Percentiles rank a stretch among this genome's conserved stretches.
phyloP scores from a whole-genome alignment of 2,888 invertebrate genomes.

The Nasonovia ribisnigri region DNA sequence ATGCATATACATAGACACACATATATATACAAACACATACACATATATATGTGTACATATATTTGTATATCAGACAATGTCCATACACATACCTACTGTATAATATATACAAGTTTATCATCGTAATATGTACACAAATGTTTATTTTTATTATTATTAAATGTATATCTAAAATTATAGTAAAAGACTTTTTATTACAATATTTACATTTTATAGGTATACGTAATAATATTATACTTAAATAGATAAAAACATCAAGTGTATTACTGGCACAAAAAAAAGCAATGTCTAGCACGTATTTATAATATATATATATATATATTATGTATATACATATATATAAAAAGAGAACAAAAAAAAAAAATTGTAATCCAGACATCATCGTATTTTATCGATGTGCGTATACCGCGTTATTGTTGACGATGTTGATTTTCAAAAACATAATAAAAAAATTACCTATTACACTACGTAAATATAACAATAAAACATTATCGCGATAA shows the following conservation, averaged over 20 bases:
- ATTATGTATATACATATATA: neutral
- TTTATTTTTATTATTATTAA: neutral
- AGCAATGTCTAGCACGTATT: constrained; percentile 54
- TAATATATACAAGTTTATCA: no score
- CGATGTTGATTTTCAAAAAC: constrained; percentile 35
- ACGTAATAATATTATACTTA: constrained; percentile 44
- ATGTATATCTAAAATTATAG: constrained; percentile 38
- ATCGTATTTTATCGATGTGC: constrained; percentile 18
- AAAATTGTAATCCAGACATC: constrained; percentile 13
- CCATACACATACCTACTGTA: neutral
- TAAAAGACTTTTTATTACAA: constrained; percentile 44
- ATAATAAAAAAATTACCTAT: constrained; percentile 56
- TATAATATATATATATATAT: constrained; percentile 20
- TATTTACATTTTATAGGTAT: constrained; percentile 37
- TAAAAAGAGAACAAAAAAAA: constrained; percentile 7
- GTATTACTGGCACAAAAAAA: constrained; percentile 58
- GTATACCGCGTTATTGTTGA: constrained; percentile 7
- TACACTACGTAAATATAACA: constrained; percentile 61
- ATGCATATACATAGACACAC: neutral
- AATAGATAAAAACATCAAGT: constrained; percentile 61
- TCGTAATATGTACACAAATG: constrained; percentile 20
- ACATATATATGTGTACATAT: neutral
- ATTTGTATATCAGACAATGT: neutral
- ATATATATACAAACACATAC: neutral
- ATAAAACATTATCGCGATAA: constrained; percentile 54